phyloP scores from a whole-genome alignment of 2,113 vertebrate genomes.

The Probosciger aterrimus region DNA sequence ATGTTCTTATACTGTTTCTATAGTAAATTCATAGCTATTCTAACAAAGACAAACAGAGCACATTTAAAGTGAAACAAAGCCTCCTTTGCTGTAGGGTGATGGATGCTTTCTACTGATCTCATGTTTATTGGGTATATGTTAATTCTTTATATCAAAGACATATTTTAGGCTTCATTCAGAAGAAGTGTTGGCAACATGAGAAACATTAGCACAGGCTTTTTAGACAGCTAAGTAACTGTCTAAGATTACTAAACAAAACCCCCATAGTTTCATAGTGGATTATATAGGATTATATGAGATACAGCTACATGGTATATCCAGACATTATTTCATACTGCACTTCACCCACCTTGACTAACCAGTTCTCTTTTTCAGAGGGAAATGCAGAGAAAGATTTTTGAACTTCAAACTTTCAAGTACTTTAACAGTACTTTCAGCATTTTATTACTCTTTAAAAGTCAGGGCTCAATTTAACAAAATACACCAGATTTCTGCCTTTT shows the following conservation, averaged over 20 bases:
- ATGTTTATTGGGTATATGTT: not conserved
- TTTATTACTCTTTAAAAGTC: not conserved
- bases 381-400: not conserved
- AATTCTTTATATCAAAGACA: not conserved
- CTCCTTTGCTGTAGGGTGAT: not conserved
- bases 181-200: not conserved
- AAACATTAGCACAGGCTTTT: not conserved
- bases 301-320: not conserved
- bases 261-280: not conserved
- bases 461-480: not conserved
- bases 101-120: not conserved
- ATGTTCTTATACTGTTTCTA: conserved; percentile 3
- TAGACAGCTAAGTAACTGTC: not conserved
- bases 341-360: not conserved
- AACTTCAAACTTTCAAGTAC: not conserved
- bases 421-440: not conserved
- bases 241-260: not conserved
- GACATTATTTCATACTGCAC: not conserved
- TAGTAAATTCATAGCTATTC: conserved; percentile 1
- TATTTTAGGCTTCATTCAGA: not conserved
- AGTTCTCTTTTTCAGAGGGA: not conserved
- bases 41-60: conserved; percentile 20
- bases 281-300: not conserved
- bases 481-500: not conserved
- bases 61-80: not conserved